Conservation (phyloP, 2,113 vertebrate species). For the Hiodon alosoides region DNA sequence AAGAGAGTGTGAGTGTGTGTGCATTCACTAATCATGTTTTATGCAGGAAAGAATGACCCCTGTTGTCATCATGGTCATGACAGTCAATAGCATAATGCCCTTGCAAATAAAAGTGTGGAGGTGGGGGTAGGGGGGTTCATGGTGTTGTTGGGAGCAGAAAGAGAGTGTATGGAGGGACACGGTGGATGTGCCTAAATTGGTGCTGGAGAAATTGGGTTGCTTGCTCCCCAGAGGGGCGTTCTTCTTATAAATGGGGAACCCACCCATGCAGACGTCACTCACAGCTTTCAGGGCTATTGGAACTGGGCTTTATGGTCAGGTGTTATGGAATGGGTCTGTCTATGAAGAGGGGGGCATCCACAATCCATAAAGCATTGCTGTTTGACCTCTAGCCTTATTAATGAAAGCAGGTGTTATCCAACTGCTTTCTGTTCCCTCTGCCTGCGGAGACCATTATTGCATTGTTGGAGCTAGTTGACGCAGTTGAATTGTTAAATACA, state of each 20-base stretch:
- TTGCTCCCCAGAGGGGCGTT: background rate
- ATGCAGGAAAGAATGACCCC: constrained; percentile 48
- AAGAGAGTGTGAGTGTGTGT: constrained; percentile 31
- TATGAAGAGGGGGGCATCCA: background rate
- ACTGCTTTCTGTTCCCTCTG: background rate
- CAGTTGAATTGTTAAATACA: background rate
- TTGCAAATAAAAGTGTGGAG: constrained; percentile 31
- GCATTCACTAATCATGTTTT: constrained; percentile 56
- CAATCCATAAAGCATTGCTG: background rate
- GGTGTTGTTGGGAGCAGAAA: background rate
- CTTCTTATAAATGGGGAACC: background rate
- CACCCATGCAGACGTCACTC: background rate
- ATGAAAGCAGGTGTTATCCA: background rate
- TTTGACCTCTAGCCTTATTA: background rate
- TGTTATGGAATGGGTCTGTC: background rate
- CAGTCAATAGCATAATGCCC: constrained; percentile 29
- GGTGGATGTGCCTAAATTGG: background rate
- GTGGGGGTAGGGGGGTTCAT: constrained; percentile 1
- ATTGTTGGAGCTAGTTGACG: background rate
- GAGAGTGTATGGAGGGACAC: background rate
- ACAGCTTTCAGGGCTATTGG: background rate
- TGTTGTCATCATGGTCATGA: constrained; percentile 40
- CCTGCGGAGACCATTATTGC: background rate
- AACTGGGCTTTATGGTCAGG: background rate
- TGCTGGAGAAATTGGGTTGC: background rate